Evolutionary conservation across 2,888 invertebrate genomes (phyloP), one percentile per base, ranked within the genome.

Genomic region (Crossocerus cetratus): DNA sequence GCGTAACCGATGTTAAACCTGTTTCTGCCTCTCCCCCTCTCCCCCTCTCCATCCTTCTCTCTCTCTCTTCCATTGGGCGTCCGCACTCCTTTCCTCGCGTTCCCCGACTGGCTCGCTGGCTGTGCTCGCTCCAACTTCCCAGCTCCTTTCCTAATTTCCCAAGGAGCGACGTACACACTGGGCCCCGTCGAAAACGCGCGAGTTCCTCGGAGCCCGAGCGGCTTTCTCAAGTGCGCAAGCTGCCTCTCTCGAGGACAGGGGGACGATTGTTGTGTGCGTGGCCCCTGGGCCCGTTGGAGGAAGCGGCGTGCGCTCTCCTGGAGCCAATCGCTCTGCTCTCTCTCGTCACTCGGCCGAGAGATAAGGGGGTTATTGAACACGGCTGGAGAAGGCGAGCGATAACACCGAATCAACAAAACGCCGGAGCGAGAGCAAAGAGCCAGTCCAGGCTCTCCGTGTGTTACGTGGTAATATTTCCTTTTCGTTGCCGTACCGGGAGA

Each of bases 1-100:
- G 56, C 49, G 66, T 72, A 78, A 79, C 65, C 69, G 65, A 75
- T 61, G 73, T 78, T 74, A 79, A 81, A 79, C 81, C 75, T 74
- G 81, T 79, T 72, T 54, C 18, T 49, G 8, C 53, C 32, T 60
- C 44, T 63, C 62, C 55, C 58, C 21, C 60, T 3, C 14, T 16
- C 8, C 43, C 8, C 11, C 18, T 23, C 22, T 45, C 49, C 16
- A 43, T 43, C 55, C 16, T 62, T 60, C 55, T 2, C 18, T 18
- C 2, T 20, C 45, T 32, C 53, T 11, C 55, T 20, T 53, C 44
- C 62, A n/a, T n/a, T n/a, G n/a, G n/a, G n/a, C n/a, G n/a, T 18
- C 54, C 45, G 42, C 57, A 23, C 61, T 74, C 64, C 60, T 62
- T 69, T 55, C 45, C 59, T 45, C 59, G 13, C 45, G n/a, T 45